These are phyloP conservation scores for Enteromius trimaculatus DNA, from an alignment of 2,797 vertebrate species.

Conservation along the genomic window DNA sequence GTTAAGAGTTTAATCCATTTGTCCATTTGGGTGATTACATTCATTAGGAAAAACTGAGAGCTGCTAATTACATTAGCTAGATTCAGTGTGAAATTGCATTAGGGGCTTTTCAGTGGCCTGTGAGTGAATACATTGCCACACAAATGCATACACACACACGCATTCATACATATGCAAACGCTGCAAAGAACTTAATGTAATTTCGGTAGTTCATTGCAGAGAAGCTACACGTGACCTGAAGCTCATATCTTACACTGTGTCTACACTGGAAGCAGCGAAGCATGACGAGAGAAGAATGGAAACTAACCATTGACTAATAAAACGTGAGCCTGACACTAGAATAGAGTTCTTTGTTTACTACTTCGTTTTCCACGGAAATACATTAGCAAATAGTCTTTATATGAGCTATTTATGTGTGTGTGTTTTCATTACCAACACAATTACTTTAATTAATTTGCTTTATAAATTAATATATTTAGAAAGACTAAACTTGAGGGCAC, in stretches of 20 bases:
- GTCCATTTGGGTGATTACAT: slow-evolving; percentile 47
- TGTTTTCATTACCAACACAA: neutral
- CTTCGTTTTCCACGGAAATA: slow-evolving; percentile 1
- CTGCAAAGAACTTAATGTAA: slow-evolving; percentile 14
- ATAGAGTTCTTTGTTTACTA: neutral
- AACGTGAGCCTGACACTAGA: neutral
- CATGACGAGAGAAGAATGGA: neutral
- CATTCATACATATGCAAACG: slow-evolving; percentile 27
- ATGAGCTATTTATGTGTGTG: neutral
- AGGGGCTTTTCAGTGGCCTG: slow-evolving; percentile 33
- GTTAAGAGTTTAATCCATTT: slow-evolving; percentile 50
- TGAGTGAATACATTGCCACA: slow-evolving; percentile 13
- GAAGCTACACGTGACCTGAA: neutral
- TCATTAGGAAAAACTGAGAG: slow-evolving; percentile 52
- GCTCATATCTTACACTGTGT: neutral
- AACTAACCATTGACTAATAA: neutral
- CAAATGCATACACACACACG: slow-evolving; percentile 34
- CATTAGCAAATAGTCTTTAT: neutral
- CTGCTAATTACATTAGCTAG: slow-evolving; percentile 50
- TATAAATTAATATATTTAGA: neutral
- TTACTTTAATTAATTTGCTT: slow-evolving; percentile 9
- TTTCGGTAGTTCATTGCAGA: slow-evolving; percentile 11
- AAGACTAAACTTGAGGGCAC: neutral
- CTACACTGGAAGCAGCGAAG: neutral
- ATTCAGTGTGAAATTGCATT: slow-evolving; percentile 53